These are phyloP conservation scores for Gasterosteus nipponicus DNA, from an alignment of 2,113 vertebrate species.

Conservation along the genomic window DNA sequence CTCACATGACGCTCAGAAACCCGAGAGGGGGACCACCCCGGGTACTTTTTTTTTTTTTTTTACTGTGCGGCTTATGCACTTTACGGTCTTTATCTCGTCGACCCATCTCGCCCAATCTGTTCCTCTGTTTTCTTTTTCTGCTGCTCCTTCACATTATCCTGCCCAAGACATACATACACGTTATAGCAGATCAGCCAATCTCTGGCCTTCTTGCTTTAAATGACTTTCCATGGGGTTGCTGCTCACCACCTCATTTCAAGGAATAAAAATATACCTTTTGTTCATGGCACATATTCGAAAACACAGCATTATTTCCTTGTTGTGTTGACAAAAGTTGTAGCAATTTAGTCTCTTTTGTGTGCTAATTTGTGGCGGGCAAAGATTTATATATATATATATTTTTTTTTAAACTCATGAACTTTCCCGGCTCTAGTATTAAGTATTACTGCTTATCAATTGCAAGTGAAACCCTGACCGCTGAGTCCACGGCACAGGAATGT, in stretches of 20 bases:
- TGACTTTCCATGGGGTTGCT: neutral
- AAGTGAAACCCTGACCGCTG: constrained; percentile 37
- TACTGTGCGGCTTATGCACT: constrained; percentile 1
- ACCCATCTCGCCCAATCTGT: constrained; percentile 27
- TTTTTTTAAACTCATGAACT: no score
- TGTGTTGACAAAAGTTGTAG: neutral
- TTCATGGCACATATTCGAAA: neutral
- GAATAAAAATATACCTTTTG: neutral
- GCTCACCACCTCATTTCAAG: neutral
- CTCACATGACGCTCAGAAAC: constrained; percentile 67
- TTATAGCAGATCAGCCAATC: neutral
- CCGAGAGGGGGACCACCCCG: constrained; percentile 68
- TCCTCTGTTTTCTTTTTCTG: constrained; percentile 1
- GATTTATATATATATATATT: no score
- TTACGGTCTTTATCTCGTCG: constrained; percentile 47
- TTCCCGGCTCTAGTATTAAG: no score
- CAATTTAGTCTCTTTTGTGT: neutral
- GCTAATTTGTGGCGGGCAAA: no score
- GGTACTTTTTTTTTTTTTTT: constrained; percentile 29
- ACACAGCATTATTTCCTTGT: neutral
- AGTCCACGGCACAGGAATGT: constrained; percentile 66
- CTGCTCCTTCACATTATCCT: constrained; percentile 6
- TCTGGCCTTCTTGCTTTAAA: neutral
- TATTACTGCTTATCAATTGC: constrained; percentile 11
- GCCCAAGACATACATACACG: neutral